Conservation (phyloP, 2,888 invertebrate species). For the Smittia aterrima region DNA sequence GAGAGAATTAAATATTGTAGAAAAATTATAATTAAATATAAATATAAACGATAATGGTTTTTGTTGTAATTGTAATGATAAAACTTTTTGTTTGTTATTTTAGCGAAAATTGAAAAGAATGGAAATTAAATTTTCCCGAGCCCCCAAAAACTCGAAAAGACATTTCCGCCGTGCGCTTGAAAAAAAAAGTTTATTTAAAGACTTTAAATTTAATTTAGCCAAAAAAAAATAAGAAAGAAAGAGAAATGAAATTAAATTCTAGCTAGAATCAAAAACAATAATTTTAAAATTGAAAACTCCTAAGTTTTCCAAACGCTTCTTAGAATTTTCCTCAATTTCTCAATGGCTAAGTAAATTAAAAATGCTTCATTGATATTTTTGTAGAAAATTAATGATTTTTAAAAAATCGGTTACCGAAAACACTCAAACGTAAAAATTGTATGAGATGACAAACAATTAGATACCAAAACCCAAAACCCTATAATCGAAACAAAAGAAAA, state of each 20-base stretch:
- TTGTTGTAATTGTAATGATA: neutral
- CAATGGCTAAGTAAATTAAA: neutral
- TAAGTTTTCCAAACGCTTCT: neutral
- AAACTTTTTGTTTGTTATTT: neutral
- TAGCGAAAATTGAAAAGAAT: neutral
- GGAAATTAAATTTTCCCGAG: neutral
- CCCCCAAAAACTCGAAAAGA: neutral
- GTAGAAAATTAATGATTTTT: neutral
- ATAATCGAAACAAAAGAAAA: neutral
- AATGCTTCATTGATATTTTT: neutral
- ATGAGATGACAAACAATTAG: neutral
- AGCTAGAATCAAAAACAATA: neutral
- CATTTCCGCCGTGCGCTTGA: neutral
- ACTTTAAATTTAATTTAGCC: constrained; percentile 9
- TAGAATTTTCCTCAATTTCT: neutral
- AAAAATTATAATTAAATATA: constrained; percentile 1
- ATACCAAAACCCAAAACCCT: neutral
- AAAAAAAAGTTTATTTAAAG: neutral
- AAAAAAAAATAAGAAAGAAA: neutral
- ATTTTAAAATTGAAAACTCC: neutral
- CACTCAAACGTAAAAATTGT: neutral
- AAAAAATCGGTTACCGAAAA: neutral
- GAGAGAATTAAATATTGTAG: too few species aligned
- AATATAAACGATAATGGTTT: neutral
- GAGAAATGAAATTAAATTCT: neutral